phyloP scores from a whole-genome alignment of 2,113 vertebrate genomes.

The Xenopus borealis region DNA sequence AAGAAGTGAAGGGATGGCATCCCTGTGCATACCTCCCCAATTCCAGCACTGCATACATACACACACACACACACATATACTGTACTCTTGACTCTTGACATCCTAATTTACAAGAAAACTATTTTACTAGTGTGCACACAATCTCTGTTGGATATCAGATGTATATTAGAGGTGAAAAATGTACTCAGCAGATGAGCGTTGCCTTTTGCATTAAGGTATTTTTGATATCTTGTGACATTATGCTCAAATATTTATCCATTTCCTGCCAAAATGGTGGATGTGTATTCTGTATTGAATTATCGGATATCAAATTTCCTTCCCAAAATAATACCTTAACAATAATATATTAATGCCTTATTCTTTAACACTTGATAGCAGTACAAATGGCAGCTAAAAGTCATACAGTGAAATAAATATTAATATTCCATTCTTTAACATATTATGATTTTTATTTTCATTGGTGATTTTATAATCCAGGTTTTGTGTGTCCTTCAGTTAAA shows the following conservation, averaged over 20 bases:
- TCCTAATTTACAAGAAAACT: not conserved
- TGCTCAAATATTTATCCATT: slow-evolving; percentile 47
- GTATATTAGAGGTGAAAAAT: slow-evolving; percentile 16
- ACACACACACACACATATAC: too few relatives aligned
- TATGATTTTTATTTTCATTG: not conserved
- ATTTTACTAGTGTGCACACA: not conserved
- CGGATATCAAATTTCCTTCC: slow-evolving; percentile 47
- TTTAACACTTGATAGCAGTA: slow-evolving; percentile 12
- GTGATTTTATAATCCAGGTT: not conserved
- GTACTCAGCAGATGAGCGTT: slow-evolving; percentile 9
- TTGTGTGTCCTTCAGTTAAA: not conserved
- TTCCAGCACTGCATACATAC: too few relatives aligned
- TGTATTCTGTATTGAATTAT: slow-evolving; percentile 52
- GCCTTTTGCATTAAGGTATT: slow-evolving; percentile 26
- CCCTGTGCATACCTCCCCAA: too few relatives aligned
- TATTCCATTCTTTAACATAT: slow-evolving; percentile 1
- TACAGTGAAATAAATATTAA: slow-evolving; percentile 3
- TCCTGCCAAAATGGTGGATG: slow-evolving; percentile 51
- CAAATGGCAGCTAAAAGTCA: slow-evolving; percentile 4
- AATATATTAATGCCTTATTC: slow-evolving; percentile 46
- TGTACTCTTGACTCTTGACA: not conserved
- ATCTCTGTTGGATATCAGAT: not conserved
- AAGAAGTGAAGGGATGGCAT: too few relatives aligned
- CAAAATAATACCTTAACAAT: slow-evolving; percentile 44
- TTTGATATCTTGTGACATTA: slow-evolving; percentile 42